Base-by-base conservation (phyloP, 2,888 invertebrate species). In the Phania funesta region DNA sequence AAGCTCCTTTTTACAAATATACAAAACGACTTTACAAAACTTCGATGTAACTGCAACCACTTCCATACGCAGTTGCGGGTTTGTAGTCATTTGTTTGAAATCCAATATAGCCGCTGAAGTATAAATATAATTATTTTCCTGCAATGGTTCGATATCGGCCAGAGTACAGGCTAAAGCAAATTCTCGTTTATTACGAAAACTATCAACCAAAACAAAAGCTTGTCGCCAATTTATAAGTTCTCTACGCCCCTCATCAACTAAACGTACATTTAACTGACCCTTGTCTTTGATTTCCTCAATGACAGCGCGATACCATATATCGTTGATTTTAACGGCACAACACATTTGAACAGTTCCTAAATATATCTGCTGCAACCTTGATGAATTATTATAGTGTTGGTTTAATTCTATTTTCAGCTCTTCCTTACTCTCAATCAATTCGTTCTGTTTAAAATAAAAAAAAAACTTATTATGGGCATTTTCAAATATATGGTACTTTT, bases 211-310 rank as follows among this genome's bases (percentile, higher is more conserved):
- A 11, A 91, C 90, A 62, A 92, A 93, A 18, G 96, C 88, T 56
- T 91, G 88, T 1, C 90, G 86, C 50, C 90, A 86, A 0, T 90
- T 87, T 0, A 95, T 92, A 0, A 90, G 92, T 85, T 94, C 93
- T 1, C 91, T 90, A 41, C 90, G 90, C 0, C 94, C 95, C 83
- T 93, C 92, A 87, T 97, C 97, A 4, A 90, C 89, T 13, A 90
- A 85, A 32, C 86, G 89, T 18, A 91, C 86, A 18, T 29, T 26
- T n/a, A 84, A 84, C 82, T 54, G 88, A 8, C 91, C 87, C 13
- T 85, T 84, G 1, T 84, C 82, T n/a, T 85, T 75, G 7, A 89
- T 84, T 18, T 87, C 84, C 13, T 87, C 86, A 3, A 91, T 84
- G 62, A 86, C 81, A 2, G 84, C 90, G 4, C 91, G 89, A 79